Evolutionary conservation across 2,797 vertebrate genomes (phyloP), one percentile per base, ranked within the genome.

Genomic region (Clarias pachynema): DNA sequence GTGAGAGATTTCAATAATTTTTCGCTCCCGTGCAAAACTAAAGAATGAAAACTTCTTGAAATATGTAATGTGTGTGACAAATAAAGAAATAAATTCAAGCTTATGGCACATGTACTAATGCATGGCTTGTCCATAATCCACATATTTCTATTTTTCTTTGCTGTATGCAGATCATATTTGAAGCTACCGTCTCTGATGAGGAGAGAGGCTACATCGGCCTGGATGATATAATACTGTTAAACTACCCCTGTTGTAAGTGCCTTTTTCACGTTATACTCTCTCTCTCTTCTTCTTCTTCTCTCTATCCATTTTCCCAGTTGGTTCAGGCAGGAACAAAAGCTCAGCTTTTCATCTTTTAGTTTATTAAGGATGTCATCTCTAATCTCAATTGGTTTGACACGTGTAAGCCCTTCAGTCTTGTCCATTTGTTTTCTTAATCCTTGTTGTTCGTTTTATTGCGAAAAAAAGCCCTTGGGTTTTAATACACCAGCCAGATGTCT

Each of bases 161-260:
- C 68, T 74, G 59, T 81, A 87, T 87, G n/a, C 93, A 99, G 98
- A 96, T 99, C 84, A 93, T 98, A 84, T 99, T 99, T 60, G 97
- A 99, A 90, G 97, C 96, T 0, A 95, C 96, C 29, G 89, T 97
- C 82, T 97, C 97, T 49, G 91, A 94, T 0, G 97, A 97, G 87
- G 95, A 90, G 26, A 95, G 94, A 90, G 98, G 97, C 72, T 99
- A 97, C 92, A 95, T 99, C 3, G 97, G 96, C 83, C 91, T 99
- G 93, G 98, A 99, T 88, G 97, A 99, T 92, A 97, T 99, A 81
- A 91, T 98, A 90, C 95, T 99, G 86, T 93, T 98, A 89, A 98
- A 97, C 93, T 96, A 97, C 73, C 96, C 96, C 0, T 97, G 96
- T 73, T 95, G 96, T 97, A 93, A 97, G 96, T 96, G 77, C 2